Base-by-base conservation (phyloP, 2,888 invertebrate genomes). In the Callinectes sapidus region DNA sequence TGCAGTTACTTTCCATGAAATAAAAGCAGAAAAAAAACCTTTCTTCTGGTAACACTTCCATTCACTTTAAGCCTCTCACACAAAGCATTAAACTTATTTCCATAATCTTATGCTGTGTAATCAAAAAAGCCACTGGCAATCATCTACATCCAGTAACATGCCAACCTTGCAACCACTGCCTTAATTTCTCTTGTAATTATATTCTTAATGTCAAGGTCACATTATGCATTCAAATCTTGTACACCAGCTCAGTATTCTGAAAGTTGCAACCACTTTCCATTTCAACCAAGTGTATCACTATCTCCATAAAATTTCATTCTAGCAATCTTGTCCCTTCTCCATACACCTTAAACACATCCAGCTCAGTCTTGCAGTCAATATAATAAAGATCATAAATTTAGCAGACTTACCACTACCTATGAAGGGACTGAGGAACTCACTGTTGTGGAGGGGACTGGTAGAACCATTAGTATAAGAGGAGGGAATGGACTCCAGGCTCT, bases 401-500 rank as follows among this genome's bases (percentile, higher is more conserved):
- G 39, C 14, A 77, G 18, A 90, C 35, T 39, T 55, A 90, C 61
- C 32, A 85, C 90, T 87, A 91, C n/a, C 54, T 35, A 28, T 35
- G 32, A 87, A 32, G 85, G 90, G 71, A 77, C 39, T 66, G 90
- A 71, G 55, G 54, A 86, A 86, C 94, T 94, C 94, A 95, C 95
- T 94, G 90, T 91, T 94, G 66, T 94, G 94, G 71, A 95, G 95
- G 81, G 95, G 95, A 92, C 95, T 95, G 92, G 93, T 97, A 94
- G 98, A 98, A 86, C 98, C 98, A 95, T 98, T 98, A 55, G 98
- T 98, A 95, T 98, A 98, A 93, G 98, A 97, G 1, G 97, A 97
- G 91, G 98, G 98, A 95, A 98, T 97, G 0, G 98, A 98, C 96
- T 98, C 98, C 97, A 98, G 97, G 95, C 98, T 98, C 95, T 97